phyloP scores from a whole-genome alignment of 2,797 vertebrate genomes.

The Anguilla marmorata region DNA sequence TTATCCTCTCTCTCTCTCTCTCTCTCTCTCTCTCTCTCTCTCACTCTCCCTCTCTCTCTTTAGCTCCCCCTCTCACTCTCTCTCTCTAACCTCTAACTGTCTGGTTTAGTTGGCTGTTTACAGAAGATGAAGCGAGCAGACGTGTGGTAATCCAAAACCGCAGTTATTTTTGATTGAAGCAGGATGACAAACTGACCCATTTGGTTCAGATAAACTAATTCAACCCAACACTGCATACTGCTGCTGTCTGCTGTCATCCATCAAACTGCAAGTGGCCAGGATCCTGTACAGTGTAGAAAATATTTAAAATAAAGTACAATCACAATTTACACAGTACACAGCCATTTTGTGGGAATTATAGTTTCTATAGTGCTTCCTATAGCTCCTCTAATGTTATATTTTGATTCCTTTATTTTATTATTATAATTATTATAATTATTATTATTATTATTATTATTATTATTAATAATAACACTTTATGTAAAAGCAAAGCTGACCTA shows the following conservation, averaged over 20 bases:
- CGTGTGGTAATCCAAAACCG: conserved; percentile 65
- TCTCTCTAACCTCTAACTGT: conserved; percentile 41
- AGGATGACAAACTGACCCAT: conserved; percentile 69
- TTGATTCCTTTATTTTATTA: background rate
- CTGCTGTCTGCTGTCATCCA: conserved; percentile 52
- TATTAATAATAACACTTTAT: no score
- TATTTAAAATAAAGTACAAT: background rate
- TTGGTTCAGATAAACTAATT: conserved; percentile 63
- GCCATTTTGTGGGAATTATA: background rate
- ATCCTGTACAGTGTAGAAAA: background rate
- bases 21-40: conserved; percentile 27
- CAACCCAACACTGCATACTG: conserved; percentile 50
- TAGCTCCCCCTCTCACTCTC: background rate
- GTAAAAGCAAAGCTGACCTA: no score
- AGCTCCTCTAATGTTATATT: background rate
- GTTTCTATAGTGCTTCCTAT: background rate
- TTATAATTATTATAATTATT: background rate
- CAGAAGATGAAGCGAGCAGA: conserved; percentile 58
- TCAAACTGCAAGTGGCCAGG: conserved; percentile 40
- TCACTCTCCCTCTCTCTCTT: conserved; percentile 30
- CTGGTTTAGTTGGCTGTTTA: conserved; percentile 65
- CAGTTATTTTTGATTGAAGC: conserved; percentile 68
- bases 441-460: no score
- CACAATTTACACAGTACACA: background rate
- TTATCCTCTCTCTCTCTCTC: conserved; percentile 25